Conservation (phyloP, 2,797 vertebrate genomes). For the Semaprochilodus insignis region DNA sequence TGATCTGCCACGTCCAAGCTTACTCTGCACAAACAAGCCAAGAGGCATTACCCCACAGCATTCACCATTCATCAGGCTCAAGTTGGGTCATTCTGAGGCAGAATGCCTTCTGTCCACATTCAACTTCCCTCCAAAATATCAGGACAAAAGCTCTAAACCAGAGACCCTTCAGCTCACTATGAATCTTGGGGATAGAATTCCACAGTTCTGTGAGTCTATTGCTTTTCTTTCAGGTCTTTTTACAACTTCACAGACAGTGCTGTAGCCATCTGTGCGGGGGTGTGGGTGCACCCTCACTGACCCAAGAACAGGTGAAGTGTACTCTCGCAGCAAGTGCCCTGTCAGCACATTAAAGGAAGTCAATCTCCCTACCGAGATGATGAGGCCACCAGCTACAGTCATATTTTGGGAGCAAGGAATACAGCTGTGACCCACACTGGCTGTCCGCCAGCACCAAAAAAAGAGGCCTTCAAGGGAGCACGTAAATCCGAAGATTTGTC, state of each 20-base stretch:
- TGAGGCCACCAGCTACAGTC: conserved; percentile 34
- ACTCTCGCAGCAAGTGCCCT: conserved; percentile 33
- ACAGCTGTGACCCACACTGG: neutral
- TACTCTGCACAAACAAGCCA: neutral
- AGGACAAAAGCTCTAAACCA: neutral
- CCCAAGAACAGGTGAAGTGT: conserved; percentile 32
- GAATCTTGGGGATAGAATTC: neutral
- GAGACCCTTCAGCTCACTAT: neutral
- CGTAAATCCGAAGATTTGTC: conserved; percentile 8
- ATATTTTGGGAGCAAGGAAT: conserved; percentile 14
- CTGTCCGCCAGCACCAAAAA: neutral
- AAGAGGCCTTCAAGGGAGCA: neutral
- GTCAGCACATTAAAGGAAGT: conserved; percentile 34
- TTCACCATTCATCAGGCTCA: neutral
- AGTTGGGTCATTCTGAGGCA: neutral
- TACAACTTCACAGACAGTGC: neutral
- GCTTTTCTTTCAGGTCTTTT: neutral
- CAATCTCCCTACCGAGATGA: conserved; percentile 30
- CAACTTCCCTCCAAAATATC: neutral
- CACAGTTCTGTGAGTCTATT: neutral
- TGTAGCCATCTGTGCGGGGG: neutral
- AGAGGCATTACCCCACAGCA: neutral
- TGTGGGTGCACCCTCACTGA: neutral
- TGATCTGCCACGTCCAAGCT: neutral
- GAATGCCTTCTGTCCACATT: neutral